Percentiles rank a stretch among this genome's conserved stretches.
Evolutionary conservation across 2,113 vertebrate genomes (phyloP).

Genomic region (Axis porcinus): DNA sequence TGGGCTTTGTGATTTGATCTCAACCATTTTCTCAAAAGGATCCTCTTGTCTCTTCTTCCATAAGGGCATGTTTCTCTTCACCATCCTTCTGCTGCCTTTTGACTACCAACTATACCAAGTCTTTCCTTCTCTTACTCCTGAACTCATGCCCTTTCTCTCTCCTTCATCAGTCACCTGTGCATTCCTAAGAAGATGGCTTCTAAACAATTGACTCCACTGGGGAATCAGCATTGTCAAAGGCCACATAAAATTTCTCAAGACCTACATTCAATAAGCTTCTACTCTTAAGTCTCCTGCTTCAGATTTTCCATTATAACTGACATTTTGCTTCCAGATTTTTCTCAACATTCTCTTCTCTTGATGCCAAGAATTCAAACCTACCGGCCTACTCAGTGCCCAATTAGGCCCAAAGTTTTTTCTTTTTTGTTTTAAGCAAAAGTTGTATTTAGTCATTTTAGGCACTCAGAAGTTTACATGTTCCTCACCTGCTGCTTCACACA

Average conservation of each 20-base stretch:
- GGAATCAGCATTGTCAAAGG: not conserved
- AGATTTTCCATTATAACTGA: not conserved
- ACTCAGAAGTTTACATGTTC: not conserved
- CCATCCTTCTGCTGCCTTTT: not conserved
- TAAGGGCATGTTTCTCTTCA: accelerated
- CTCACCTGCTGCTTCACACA: not conserved
- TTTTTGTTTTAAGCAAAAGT: not conserved
- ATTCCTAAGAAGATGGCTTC: not conserved
- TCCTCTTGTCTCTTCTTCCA: not conserved
- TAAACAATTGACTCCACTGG: not conserved
- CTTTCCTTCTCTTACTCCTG: not conserved
- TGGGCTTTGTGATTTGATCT: not conserved
- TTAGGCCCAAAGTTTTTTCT: not conserved
- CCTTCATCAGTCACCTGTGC: not conserved
- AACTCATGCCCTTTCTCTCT: not conserved
- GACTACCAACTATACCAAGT: not conserved
- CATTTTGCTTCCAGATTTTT: not conserved
- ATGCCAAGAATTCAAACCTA: not conserved
- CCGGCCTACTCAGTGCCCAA: not conserved
- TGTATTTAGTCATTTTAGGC: not conserved
- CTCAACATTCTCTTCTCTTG: not conserved
- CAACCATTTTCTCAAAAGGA: not conserved
- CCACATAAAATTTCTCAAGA: not conserved
- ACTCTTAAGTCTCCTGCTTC: not conserved
- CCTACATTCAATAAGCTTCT: not conserved